Percentiles rank a stretch among this genome's conserved stretches.
Conservation (phyloP, 2,797 vertebrate genomes). For the Kryptopterus vitreolus region DNA sequence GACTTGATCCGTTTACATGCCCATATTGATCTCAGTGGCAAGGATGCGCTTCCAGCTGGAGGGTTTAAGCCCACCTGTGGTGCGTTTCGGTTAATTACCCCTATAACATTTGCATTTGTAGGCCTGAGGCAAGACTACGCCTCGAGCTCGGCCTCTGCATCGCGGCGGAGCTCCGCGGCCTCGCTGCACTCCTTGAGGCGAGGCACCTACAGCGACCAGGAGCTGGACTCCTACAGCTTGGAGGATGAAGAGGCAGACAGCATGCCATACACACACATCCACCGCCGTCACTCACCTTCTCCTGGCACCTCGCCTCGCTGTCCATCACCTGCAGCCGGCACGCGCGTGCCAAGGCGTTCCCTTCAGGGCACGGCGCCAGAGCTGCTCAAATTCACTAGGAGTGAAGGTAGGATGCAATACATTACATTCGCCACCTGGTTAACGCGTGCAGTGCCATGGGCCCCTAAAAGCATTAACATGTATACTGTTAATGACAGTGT, state of each 20-base stretch:
- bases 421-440: neutral
- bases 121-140: constrained; percentile 91
- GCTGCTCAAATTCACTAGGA: constrained; percentile 82
- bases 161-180: constrained; percentile 86
- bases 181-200: constrained; percentile 87
- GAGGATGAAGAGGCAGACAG: constrained; percentile 88
- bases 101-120: constrained; percentile 54
- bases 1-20: neutral
- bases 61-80: neutral
- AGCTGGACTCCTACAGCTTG: constrained; percentile 87
- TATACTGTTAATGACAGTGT: neutral
- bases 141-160: constrained; percentile 85
- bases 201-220: constrained; percentile 88
- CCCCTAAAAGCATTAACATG: neutral
- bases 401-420: constrained; percentile 75
- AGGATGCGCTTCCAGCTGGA: neutral
- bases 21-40: neutral
- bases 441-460: no score
- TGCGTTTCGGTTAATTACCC: neutral
- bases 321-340: constrained; percentile 79
- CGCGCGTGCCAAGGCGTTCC: constrained; percentile 77
- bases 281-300: constrained; percentile 82
- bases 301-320: constrained; percentile 87
- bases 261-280: constrained; percentile 72
- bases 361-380: constrained; percentile 80